A percentile compares a stretch with the other conserved stretches of the same genome.
Conservation (phyloP, 2,797 vertebrate species). For the Syngnathus acus region DNA sequence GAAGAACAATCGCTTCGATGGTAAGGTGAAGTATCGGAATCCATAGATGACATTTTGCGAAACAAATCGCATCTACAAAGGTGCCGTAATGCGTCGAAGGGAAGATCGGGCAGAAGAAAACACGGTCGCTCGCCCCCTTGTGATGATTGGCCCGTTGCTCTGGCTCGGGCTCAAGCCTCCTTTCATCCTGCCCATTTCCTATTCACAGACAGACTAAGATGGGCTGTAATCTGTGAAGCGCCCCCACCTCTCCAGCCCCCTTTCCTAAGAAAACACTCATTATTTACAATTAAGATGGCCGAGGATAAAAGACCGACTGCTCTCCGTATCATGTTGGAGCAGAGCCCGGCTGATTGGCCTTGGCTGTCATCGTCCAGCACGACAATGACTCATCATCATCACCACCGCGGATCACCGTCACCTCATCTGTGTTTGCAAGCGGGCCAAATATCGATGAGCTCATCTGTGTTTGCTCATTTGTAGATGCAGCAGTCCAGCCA, state of each 20-base stretch:
- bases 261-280: conserved; percentile 46
- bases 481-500: conserved; percentile 94
- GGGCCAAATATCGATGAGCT: background rate
- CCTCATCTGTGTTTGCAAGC: background rate
- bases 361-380: background rate
- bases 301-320: background rate
- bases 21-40: background rate
- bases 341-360: background rate
- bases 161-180: conserved; percentile 30
- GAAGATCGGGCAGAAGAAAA: conserved; percentile 10
- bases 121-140: conserved; percentile 12
- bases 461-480: background rate
- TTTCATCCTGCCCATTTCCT: conserved; percentile 53
- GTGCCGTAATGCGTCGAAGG: background rate
- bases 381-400: conserved; percentile 4
- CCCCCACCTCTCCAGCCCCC: conserved; percentile 31
- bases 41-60: background rate
- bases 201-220: conserved; percentile 58
- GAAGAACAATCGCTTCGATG: background rate
- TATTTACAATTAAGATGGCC: conserved; percentile 53
- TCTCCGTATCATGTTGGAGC: background rate
- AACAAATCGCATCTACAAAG: background rate
- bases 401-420: background rate
- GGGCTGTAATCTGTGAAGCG: conserved; percentile 41
- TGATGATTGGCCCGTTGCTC: conserved; percentile 29